phyloP scores from a whole-genome alignment of 2,888 invertebrate genomes.

The Caenorhabditis sinica region DNA sequence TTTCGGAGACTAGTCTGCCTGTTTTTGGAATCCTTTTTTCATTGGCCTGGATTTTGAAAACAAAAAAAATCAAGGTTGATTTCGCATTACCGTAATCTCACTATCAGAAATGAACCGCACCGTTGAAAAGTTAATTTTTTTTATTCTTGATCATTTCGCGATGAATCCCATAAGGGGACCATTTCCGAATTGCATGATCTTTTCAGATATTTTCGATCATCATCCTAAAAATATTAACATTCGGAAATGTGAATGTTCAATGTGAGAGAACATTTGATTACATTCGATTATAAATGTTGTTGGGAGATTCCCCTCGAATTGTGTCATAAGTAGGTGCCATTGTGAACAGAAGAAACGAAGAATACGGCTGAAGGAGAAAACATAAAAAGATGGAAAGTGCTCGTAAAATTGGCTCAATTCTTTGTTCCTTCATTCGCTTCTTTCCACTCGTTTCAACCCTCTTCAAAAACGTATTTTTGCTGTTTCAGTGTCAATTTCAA shows the following conservation, averaged over 20 bases:
- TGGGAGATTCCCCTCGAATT: not conserved
- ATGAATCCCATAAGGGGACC: not conserved
- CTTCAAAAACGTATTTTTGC: conserved; percentile 35
- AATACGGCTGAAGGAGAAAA: conserved; percentile 21
- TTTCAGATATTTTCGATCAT: not conserved
- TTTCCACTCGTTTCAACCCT: not conserved
- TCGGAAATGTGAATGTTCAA: conserved; percentile 12
- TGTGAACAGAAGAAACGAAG: conserved; percentile 23
- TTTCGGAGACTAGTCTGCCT: not conserved
- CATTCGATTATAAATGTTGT: conserved; percentile 1
- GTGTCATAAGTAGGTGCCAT: conserved; percentile 31
- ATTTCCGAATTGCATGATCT: conserved; percentile 9
- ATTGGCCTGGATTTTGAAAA: not conserved
- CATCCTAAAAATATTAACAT: not conserved
- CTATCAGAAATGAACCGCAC: too few species aligned
- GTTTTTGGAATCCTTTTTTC: not conserved
- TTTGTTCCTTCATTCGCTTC: conserved; percentile 9
- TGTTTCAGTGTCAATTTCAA: conserved; percentile 24
- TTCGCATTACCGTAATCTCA: too few species aligned
- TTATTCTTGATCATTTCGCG: too few species aligned
- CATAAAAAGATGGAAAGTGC: conserved; percentile 38
- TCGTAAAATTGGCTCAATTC: conserved; percentile 47
- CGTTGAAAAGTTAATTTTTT: too few species aligned
- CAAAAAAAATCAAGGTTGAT: too few species aligned
- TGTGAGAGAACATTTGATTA: not conserved